Evolutionary conservation across 2,797 vertebrate genomes (phyloP), one percentile per base, ranked within the genome.

Genomic region (Lepilemur ruficaudatus): DNA sequence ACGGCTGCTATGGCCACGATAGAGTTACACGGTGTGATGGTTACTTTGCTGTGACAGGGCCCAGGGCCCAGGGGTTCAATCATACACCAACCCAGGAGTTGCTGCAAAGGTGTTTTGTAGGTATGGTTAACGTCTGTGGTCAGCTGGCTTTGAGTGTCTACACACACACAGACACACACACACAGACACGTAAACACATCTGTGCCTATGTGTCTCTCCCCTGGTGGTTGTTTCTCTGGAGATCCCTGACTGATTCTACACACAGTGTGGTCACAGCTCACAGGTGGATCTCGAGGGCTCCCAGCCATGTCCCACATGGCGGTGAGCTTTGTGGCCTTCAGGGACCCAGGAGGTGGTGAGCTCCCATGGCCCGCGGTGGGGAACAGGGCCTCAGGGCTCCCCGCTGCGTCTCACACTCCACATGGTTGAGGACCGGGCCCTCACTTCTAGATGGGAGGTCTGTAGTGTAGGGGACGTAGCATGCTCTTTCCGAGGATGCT

Each of bases 51-150:
- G n/a, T 14, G 43, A 73, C 43, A 15, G 13, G 46, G 41, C 20
- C 4, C 1, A 14, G 10, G 4, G 20, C 17, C 23, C 25, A 23
- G 78, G 0, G 65, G 15, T 8, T 48, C 2, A 0, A 3, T 5
- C 12, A 15, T 41, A 25, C 28, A 75, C 20, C 7, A 4, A 11
- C 14, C 55, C 13, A 30, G 32, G 57, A 22, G 65, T 69, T 41
- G 2, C 50, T 38, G 18, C 4, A 32, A 61, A 85, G 75, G 35
- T 17, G 8, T 76, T 81, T 50, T 13, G 52, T 25, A 41, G 83
- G 55, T 0, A 28, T 20, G 57, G 20, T 22, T 25, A 46, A 32
- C n/a, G 10, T 78, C 55, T 35, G 4, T 7, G 4, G 1, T 46
- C 46, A 35, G 76, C 35, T 30, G 57, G 15, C n/a, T 38, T 57